Evolutionary conservation across 2,113 vertebrate species (phyloP), one percentile per base, ranked within the genome.

Genomic region (Tychaedon coryphoeus): DNA sequence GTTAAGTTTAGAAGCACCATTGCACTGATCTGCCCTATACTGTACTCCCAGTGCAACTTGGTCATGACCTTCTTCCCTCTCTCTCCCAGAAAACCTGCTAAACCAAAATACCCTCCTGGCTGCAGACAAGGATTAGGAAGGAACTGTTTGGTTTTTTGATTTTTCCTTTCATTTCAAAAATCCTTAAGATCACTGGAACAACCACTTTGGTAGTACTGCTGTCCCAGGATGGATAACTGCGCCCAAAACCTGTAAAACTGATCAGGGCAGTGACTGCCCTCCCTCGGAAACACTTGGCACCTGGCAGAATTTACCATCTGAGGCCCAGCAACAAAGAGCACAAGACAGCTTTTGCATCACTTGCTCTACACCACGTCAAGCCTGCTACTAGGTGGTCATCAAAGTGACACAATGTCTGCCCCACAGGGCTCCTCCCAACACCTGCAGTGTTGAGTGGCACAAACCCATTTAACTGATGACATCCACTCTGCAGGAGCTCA

Each of bases 41-140:
- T 2, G 0, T 45, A 20, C 8, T 48, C 57, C 24, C 38, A 89
- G 43, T 4, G 4, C 76, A 77, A 36, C 1, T 3, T 0, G 3
- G 31, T 12, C 79, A 70, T 3, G 3, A 78, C 23, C 25, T 14
- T 53, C 29, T 42, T 78, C 40, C 51, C 12, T 33, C 13, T 50
- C 34, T 34, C 47, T 31, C 51, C 47, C 43, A 72, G 31, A 85
- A 81, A 92, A 56, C 15, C 28, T 19, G 9, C 8, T 7, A 0
- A 34, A 67, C 34, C 48, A 33, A 64, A 57, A 80, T 22, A 66
- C 14, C 13, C 18, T 73, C 38, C 26, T 36, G 26, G 14, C 20
- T 80, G 23, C 25, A 45, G n/a, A 56, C 36, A 6, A 73, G 19
- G n/a, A 69, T 45, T 17, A 74, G 0, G 0, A 87, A 85, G 0